Percentiles rank a stretch among this genome's conserved stretches.
Evolutionary conservation across 2,113 vertebrate genomes (phyloP).

Genomic region (Lagopus leucura): DNA sequence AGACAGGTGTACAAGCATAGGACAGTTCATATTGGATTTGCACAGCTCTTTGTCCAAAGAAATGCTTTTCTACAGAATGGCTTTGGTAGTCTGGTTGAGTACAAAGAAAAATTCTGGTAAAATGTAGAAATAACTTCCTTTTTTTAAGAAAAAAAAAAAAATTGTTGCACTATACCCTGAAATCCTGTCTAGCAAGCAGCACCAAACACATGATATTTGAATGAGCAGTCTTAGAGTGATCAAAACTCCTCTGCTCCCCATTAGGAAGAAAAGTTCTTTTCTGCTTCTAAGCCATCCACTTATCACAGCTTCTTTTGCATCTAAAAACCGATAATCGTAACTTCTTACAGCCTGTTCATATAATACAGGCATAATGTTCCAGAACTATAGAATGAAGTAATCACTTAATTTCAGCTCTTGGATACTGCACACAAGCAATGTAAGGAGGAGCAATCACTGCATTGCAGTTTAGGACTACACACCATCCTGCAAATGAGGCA

Average conservation of each 20-base stretch:
- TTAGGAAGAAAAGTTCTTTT: not conserved
- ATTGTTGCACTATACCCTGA: not conserved
- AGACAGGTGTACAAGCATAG: no score
- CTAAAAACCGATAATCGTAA: not conserved
- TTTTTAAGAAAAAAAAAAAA: not conserved
- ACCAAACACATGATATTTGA: not conserved
- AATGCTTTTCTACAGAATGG: not conserved
- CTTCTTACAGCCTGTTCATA: not conserved
- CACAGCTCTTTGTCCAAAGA: not conserved
- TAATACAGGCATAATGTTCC: not conserved
- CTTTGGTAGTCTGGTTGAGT: not conserved
- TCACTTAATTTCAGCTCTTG: not conserved
- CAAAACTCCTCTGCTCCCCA: not conserved
- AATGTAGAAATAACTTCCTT: not conserved
- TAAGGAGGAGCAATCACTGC: rapidly evolving
- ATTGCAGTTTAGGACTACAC: rapidly evolving
- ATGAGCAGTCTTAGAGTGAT: not conserved
- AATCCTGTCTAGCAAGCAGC: not conserved
- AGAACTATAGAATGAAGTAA: not conserved
- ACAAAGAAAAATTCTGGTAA: not conserved
- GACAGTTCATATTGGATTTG: not conserved
- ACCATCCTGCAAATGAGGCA: not conserved
- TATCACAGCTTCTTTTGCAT: not conserved
- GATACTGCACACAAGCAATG: rapidly evolving
- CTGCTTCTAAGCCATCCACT: not conserved